These are phyloP conservation scores for Danaus melanippus DNA, from an alignment of 1,140 invertebrate genomes.

Conservation along the genomic window DNA sequence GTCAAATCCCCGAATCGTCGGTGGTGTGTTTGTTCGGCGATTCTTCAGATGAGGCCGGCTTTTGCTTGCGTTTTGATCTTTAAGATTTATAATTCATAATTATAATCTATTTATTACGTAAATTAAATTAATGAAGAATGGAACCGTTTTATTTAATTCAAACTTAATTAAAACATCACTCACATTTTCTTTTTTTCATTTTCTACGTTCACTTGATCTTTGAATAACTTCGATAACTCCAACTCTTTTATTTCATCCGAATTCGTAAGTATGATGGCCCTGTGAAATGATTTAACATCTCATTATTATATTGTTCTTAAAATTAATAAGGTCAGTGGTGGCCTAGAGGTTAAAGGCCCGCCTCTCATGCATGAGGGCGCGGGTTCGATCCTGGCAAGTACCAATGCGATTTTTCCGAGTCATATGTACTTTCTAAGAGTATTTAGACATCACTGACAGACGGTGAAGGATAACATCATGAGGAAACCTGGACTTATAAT, in stretches of 20 bases:
- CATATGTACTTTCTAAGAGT: no score
- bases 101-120: background rate
- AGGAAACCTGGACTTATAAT: no score
- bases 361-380: no score
- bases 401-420: no score
- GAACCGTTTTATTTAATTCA: no score
- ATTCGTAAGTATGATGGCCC: constrained; percentile 65
- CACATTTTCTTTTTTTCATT: constrained; percentile 55
- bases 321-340: no score
- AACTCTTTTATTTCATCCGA: constrained; percentile 62
- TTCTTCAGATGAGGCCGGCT: constrained; percentile 54
- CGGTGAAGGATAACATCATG: no score
- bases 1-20: constrained; percentile 67
- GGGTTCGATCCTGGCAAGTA: no score
- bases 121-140: background rate
- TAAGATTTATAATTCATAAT: constrained; percentile 11
- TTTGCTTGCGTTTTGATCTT: constrained; percentile 53
- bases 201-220: constrained; percentile 53
- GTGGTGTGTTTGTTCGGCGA: constrained; percentile 61
- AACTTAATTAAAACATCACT: no score
- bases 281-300: constrained; percentile 26
- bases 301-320: no score
- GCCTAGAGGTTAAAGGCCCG: no score
- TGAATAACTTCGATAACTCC: constrained; percentile 58
- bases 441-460: no score